Evolutionary conservation across 2,888 invertebrate species (phyloP), one percentile per base, ranked within the genome.

Genomic region (Drosophila demipolita): DNA sequence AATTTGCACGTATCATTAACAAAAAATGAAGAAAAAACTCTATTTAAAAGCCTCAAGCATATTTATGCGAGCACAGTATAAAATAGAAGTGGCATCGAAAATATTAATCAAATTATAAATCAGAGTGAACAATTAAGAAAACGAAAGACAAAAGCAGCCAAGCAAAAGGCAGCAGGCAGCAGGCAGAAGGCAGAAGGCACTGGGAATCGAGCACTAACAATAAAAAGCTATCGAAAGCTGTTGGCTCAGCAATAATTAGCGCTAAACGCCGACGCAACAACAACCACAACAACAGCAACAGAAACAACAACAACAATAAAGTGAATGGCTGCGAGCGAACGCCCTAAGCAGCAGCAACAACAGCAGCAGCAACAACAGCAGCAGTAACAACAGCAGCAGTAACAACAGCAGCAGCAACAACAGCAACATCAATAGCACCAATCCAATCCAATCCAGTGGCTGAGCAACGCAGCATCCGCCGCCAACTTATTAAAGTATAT

Each of bases 221-320:
- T 74, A 80, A 85, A 80, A 80, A 79, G 71, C 78, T 73, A 75
- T 84, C 83, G 76, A 89, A 85, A 80, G 81, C 84, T 77, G 89
- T 90, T 90, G 76, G 90, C 80, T 87, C 90, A 75, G 90, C 87
- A 87, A 87, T 86, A 86, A 86, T 86, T 90, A 86, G 90, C 86
- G 82, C 73, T 90, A 90, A 85, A 85, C 89, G 82, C 70, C 87
- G 89, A 62, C 69, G 68, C 66, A 66, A 61, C 67, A 66, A 45
- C 54, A 62, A 57, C 84, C 57, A 50, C 73, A 66, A 35, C 81
- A 48, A 50, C 49, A 36, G 15, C 54, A 33, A 29, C 29, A 29
- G 5, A 29, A 29, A 29, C 29, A 29, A 6, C 75, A 60, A 66
- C 64, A 53, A 42, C 54, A 71, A 53, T 53, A 70, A 70, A 72